These are phyloP conservation scores for Drosophila kanekoi DNA, from an alignment of 2,888 invertebrate genomes.

Conservation along the genomic window DNA sequence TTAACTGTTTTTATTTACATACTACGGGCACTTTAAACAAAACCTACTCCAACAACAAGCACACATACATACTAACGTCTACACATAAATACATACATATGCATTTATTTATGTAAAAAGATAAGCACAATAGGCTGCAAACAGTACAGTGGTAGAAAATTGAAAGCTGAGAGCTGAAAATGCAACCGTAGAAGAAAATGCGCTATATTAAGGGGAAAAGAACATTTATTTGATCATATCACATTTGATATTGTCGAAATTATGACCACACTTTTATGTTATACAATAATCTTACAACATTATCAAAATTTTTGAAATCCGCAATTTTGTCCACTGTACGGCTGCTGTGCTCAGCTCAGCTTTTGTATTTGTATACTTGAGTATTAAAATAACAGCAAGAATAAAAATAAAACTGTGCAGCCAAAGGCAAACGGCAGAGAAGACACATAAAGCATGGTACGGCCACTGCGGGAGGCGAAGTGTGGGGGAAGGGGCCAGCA, in stretches of 20 bases:
- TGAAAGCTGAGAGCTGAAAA: background rate
- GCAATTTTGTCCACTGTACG: slow-evolving; percentile 37
- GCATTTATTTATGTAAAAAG: slow-evolving; percentile 1
- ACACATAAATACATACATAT: slow-evolving; percentile 9
- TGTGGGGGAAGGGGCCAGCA: background rate
- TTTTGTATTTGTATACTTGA: slow-evolving; percentile 62
- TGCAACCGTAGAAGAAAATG: background rate
- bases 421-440: slow-evolving; percentile 51
- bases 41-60: slow-evolving; percentile 22
- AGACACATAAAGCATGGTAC: slow-evolving; percentile 38
- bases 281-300: background rate
- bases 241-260: background rate
- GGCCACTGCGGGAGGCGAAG: slow-evolving; percentile 4
- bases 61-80: background rate
- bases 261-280: no score
- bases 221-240: background rate
- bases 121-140: slow-evolving; percentile 5
- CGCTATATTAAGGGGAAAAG: background rate
- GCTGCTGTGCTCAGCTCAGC: slow-evolving; percentile 56
- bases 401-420: slow-evolving; percentile 65
- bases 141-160: slow-evolving; percentile 16
- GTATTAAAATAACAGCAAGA: slow-evolving; percentile 77
- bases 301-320: background rate
- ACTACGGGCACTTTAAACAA: slow-evolving; percentile 41
- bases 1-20: slow-evolving; percentile 50